Evolutionary conservation across 2,797 vertebrate species (phyloP), one percentile per base, ranked within the genome.

Genomic region (Enteromius mattozi): DNA sequence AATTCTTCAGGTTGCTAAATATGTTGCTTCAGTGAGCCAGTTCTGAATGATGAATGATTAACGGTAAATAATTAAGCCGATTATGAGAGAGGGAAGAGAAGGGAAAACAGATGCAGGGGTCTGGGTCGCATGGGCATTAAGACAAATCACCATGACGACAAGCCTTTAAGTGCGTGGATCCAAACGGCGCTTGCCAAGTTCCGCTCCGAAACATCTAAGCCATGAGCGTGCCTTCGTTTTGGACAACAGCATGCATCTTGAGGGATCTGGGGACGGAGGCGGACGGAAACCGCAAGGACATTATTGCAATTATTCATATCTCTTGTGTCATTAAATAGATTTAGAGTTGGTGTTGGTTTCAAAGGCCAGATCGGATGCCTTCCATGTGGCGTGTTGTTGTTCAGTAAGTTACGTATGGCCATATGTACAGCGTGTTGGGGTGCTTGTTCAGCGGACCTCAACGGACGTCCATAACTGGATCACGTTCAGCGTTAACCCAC

Each of bases 121-220:
- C 90, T 92, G 93, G 94, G 94, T 94, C 92, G 91, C 90, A 89
- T 86, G 87, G 91, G 93, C 93, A 91, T 88, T 91, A 93, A 93
- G 94, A 93, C 91, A 93, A 87, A 93, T 95, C 94, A 93, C 94
- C 94, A 95, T 95, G 94, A 94, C 93, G 94, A 95, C 94, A 90
- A 81, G 89, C 87, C 87, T 92, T 90, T 89, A 88, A 90, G 82
- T 81, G 63, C 54, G 83, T 79, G 47, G 81, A 84, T 82, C 82
- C 79, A 61, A 89, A 83, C 24, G 66, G 12, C 40, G 83, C 81
- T 61, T 86, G 86, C 88, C 88, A 89, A 87, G 87, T 87, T 87
- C 72, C 47, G 83, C 61, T 84, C 68, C 77, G 82, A 63, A 86
- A 83, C 84, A 87, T 86, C 78, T 78, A 85, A 83, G 81, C 79